phyloP scores from a whole-genome alignment of 2,797 vertebrate species.

The Limosa lapponica region DNA sequence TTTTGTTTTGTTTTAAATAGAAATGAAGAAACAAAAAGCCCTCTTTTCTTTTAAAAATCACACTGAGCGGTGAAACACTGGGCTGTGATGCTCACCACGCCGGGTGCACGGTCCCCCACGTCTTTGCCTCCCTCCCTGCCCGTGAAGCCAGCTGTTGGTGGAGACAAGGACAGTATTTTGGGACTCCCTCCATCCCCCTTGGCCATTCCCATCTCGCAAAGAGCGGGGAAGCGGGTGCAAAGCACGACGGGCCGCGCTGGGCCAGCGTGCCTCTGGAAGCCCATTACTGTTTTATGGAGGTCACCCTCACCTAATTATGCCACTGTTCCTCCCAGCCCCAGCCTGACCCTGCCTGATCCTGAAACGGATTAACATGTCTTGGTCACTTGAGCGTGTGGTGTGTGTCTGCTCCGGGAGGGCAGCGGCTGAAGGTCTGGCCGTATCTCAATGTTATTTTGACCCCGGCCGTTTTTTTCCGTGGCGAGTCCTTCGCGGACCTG shows the following conservation, averaged over 20 bases:
- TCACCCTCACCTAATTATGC: conserved; percentile 53
- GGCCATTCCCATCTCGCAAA: fast-evolving
- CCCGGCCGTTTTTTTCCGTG: conserved; percentile 73
- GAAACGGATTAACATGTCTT: conserved; percentile 57
- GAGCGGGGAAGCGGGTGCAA: background rate
- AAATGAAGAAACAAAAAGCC: fast-evolving
- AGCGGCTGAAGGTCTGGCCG: conserved; percentile 59
- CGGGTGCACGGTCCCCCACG: fast-evolving
- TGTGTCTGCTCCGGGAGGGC: background rate
- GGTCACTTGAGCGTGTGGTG: conserved; percentile 59
- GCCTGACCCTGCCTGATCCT: conserved; percentile 56
- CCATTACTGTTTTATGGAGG: conserved; percentile 60
- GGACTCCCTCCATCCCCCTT: background rate
- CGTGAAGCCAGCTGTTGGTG: fast-evolving
- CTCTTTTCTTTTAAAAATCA: fast-evolving
- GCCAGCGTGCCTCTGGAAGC: background rate
- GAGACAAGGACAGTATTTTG: fast-evolving
- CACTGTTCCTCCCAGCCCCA: conserved; percentile 51
- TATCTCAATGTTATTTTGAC: conserved; percentile 87
- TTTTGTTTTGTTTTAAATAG: background rate
- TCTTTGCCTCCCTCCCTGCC: background rate
- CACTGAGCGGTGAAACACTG: fast-evolving
- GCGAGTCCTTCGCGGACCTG: conserved; percentile 81
- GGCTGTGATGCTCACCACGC: fast-evolving
- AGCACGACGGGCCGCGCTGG: background rate